phyloP scores from a whole-genome alignment of 2,113 vertebrate genomes.

The Aegotheles bennettii region DNA sequence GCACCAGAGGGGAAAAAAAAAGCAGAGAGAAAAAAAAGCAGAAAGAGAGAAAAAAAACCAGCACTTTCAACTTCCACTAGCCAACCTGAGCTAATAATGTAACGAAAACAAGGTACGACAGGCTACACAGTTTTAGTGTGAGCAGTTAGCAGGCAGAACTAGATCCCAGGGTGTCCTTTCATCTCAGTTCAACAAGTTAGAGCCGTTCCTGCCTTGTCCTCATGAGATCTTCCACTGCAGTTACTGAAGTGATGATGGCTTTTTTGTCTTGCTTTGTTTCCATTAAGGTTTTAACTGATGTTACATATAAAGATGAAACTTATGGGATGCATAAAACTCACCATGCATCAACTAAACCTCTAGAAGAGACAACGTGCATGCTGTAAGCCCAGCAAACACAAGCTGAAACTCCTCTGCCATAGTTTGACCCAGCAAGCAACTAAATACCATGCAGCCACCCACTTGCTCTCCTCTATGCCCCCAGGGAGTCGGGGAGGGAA shows the following conservation, averaged over 20 bases:
- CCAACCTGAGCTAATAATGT: not conserved
- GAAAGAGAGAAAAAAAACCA: too few relatives aligned
- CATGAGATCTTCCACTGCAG: not conserved
- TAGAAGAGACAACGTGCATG: not conserved
- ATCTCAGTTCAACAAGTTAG: not conserved
- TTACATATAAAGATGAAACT: not conserved
- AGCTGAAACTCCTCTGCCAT: not conserved
- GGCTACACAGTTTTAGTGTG: not conserved
- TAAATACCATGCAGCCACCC: too few relatives aligned
- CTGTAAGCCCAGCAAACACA: not conserved
- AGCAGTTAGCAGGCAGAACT: slow-evolving; percentile 2
- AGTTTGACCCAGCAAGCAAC: too few relatives aligned
- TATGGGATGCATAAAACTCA: not conserved
- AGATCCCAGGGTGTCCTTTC: not conserved
- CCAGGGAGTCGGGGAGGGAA: too few relatives aligned
- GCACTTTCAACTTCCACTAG: not conserved
- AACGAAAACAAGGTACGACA: not conserved
- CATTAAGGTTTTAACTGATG: not conserved
- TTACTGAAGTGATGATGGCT: not conserved
- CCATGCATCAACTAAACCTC: not conserved
- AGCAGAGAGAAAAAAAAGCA: not conserved
- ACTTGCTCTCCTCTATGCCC: too few relatives aligned
- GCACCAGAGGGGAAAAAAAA: not conserved
- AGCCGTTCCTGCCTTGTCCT: not conserved
- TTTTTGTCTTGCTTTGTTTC: not conserved